Base-by-base conservation (phyloP, 2,888 invertebrate species). In the Lasioglossum zephyrum region DNA sequence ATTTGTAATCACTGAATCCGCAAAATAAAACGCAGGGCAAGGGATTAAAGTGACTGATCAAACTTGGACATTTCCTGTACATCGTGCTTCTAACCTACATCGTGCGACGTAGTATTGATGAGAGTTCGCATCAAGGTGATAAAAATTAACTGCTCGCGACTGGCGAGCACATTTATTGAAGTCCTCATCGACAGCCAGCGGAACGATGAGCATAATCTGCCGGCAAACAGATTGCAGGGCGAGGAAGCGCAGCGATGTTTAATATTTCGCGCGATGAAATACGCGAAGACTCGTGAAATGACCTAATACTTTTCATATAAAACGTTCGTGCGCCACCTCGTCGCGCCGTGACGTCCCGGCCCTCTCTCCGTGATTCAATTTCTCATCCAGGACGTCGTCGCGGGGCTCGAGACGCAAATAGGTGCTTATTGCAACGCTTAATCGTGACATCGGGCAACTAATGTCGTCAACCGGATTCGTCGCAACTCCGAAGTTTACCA, bases 401-500 rank as follows among this genome's bases (percentile, higher is more conserved):
- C n/a, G 13, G 6, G 41, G 49, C 49, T 22, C 63, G 73, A 22
- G 39, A 22, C 57, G 85, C 18, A 84, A 85, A 81, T 76, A 53
- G 77, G 13, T 74, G 75, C 85, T 78, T 78, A 80, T 88, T 79
- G 81, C 72, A 31, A 78, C 75, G 86, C 76, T 89, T 87, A 88
- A 89, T 84, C 83, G 79, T 72, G 69, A 72, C 82, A 87, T 83
- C 84, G 49, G 72, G 73, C 79, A 70, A 82, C 84, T 86, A 81
- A 86, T 81, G 78, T 84, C 86, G 84, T 49, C 79, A 84, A 86
- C 60, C 77, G 73, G 79, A 79, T 85, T 81, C 79, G 66, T 81
- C 80, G 70, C 70, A 82, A 79, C 81, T 80, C 11, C 72, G 75
- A 89, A 89, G 89, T 89, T 89, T 88, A 84, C 86, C 84, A 79